Percentiles rank a stretch among this genome's conserved stretches.
These are phyloP conservation scores for Beroe forskalii DNA, from an alignment of 37 sponge, comb jelly and placozoan species.

Conservation along the genomic window DNA sequence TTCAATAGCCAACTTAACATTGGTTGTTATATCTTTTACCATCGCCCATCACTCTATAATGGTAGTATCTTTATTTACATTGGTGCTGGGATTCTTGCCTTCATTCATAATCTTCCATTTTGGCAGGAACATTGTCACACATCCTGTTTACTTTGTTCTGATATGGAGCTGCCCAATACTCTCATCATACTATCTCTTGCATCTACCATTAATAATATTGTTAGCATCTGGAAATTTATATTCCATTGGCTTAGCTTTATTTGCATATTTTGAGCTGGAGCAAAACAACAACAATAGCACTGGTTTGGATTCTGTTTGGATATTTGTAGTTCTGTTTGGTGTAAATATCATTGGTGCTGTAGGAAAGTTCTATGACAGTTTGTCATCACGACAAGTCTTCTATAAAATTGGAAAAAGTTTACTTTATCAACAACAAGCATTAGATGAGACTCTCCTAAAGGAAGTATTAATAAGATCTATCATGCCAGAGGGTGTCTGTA, in stretches of 20 bases:
- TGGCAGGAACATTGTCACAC: background rate
- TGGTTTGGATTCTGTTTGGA: background rate
- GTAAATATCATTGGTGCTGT: background rate
- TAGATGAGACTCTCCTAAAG: slow-evolving; percentile 4
- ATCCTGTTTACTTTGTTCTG: background rate
- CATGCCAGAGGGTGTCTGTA: slow-evolving; percentile 26
- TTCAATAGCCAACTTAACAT: background rate
- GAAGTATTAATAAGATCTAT: slow-evolving; percentile 28
- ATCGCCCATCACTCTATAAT: background rate
- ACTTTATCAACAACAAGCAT: background rate
- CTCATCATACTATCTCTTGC: background rate
- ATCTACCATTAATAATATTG: background rate
- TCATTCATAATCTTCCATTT: background rate
- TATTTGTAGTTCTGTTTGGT: background rate
- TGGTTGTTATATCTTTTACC: background rate
- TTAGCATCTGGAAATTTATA: background rate
- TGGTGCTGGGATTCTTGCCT: background rate
- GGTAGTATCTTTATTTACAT: background rate
- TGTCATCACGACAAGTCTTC: background rate
- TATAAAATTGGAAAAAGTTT: slow-evolving; percentile 26
- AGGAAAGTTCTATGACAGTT: background rate
- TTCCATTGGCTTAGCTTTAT: background rate
- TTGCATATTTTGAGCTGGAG: background rate
- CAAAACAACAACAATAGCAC: background rate
- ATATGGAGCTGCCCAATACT: slow-evolving; percentile 25